Conservation (phyloP, 2,888 invertebrate genomes). For the Stomorhina lunata region DNA sequence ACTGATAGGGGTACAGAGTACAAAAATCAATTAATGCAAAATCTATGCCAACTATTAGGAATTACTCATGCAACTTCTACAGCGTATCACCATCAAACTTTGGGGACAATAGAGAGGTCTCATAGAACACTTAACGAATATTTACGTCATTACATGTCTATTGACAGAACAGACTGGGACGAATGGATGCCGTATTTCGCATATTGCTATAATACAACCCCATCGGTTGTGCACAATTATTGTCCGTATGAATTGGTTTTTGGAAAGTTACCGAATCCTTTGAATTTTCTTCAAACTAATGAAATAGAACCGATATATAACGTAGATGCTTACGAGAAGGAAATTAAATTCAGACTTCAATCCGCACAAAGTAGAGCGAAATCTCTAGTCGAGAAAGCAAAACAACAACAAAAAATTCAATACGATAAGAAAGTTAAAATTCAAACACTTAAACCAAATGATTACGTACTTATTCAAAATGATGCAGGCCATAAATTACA, state of each 20-base stretch:
- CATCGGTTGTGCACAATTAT: slow-evolving; percentile 24
- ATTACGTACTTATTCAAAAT: slow-evolving; percentile 22
- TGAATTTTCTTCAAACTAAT: not conserved
- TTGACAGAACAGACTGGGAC: slow-evolving; percentile 53
- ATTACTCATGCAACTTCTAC: slow-evolving; percentile 42
- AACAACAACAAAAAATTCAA: slow-evolving; percentile 7
- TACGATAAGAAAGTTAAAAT: not conserved
- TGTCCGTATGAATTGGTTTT: slow-evolving; percentile 37
- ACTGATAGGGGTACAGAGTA: slow-evolving; percentile 60
- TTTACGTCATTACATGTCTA: slow-evolving; percentile 51
- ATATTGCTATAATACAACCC: slow-evolving; percentile 33
- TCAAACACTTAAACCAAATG: slow-evolving; percentile 1
- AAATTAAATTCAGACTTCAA: slow-evolving; percentile 32
- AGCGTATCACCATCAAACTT: slow-evolving; percentile 61
- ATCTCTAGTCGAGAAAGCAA: slow-evolving; percentile 9
- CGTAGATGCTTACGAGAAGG: slow-evolving; percentile 31
- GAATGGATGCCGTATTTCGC: slow-evolving; percentile 51
- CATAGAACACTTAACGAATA: slow-evolving; percentile 66
- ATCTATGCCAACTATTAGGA: slow-evolving; percentile 41
- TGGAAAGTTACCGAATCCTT: slow-evolving; percentile 3
- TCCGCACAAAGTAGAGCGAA: slow-evolving; percentile 27
- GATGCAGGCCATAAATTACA: slow-evolving; percentile 47
- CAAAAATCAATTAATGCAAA: no score
- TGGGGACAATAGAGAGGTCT: slow-evolving; percentile 67
- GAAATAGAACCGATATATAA: slow-evolving; percentile 23